phyloP scores from a whole-genome alignment of 2,888 invertebrate species.

The Ornithoptera alexandrae region DNA sequence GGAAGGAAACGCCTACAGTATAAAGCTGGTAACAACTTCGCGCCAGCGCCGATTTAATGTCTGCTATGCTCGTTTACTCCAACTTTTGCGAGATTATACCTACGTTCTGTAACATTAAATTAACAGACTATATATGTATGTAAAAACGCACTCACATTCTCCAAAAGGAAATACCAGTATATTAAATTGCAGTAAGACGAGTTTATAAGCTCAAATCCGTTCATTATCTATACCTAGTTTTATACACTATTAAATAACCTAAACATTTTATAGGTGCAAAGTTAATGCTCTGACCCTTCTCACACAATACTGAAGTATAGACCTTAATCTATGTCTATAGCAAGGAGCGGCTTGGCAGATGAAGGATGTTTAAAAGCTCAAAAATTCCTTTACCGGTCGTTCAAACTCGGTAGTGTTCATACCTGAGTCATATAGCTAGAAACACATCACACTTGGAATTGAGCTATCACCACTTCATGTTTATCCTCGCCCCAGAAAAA shows the following conservation, averaged over 20 bases:
- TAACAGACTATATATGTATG: slow-evolving; percentile 6
- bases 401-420: too few species aligned
- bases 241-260: not conserved
- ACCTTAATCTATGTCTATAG: too few species aligned
- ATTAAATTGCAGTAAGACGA: not conserved
- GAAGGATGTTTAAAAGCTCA: too few species aligned
- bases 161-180: not conserved
- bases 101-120: slow-evolving; percentile 11
- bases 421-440: too few species aligned
- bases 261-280: too few species aligned
- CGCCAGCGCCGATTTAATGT: slow-evolving; percentile 29
- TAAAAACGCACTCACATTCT: not conserved
- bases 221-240: not conserved
- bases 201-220: not conserved
- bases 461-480: too few species aligned
- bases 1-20: slow-evolving; percentile 32
- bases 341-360: too few species aligned
- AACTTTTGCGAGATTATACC: slow-evolving; percentile 29
- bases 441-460: too few species aligned
- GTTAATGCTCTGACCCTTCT: too few species aligned
- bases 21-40: slow-evolving; percentile 29
- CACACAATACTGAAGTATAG: too few species aligned
- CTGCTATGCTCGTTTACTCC: slow-evolving; percentile 28
- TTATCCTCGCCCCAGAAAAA: too few species aligned
- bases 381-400: too few species aligned